phyloP scores from a whole-genome alignment of 2,797 vertebrate species.

The Ctenopoma kingsleyae region DNA sequence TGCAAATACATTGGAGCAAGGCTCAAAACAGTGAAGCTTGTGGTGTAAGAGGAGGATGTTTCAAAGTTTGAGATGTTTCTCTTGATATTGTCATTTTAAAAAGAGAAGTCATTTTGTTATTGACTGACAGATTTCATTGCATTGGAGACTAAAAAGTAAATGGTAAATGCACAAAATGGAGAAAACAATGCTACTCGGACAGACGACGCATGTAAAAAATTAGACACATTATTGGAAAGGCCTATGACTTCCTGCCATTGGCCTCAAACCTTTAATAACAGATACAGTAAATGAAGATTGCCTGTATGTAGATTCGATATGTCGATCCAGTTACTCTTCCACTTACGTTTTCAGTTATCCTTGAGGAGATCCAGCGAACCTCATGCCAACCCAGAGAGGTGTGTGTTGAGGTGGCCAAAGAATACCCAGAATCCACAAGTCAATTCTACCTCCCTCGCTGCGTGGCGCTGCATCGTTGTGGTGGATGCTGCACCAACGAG shows the following conservation, averaged over 20 bases:
- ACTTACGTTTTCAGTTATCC: conserved; percentile 71
- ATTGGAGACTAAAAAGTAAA: conserved; percentile 8
- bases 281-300: neutral
- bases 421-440: conserved; percentile 82
- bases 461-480: conserved; percentile 83
- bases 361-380: conserved; percentile 82
- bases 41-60: neutral
- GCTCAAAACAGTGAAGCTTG: neutral
- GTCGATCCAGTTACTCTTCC: neutral
- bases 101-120: neutral
- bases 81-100: too few relatives aligned
- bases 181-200: neutral
- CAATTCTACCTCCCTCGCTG: conserved; percentile 83
- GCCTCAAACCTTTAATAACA: conserved; percentile 4
- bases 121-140: conserved; percentile 12
- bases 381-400: conserved; percentile 82
- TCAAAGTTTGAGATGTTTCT: neutral
- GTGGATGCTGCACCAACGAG: conserved; percentile 84
- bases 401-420: conserved; percentile 83
- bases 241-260: conserved; percentile 17
- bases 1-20: neutral
- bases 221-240: neutral
- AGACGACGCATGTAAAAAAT: neutral
- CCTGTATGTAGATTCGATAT: neutral
- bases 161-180: neutral